Evolutionary conservation across 2,888 invertebrate species (phyloP), one percentile per base, ranked within the genome.

Genomic region (Deilephila porcellus): DNA sequence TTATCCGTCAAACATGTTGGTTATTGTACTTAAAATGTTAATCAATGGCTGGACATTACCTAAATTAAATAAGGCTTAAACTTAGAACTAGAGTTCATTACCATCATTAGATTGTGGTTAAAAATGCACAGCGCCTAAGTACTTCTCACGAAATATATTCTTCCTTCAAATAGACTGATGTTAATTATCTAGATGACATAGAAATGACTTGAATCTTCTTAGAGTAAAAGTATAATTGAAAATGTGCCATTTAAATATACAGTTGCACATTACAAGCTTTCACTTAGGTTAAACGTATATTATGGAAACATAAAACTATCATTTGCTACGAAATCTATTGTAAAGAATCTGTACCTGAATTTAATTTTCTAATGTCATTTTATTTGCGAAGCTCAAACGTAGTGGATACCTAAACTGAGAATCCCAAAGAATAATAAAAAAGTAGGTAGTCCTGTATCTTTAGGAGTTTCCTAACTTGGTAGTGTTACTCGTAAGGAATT

Each of bases 381-480:
- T 77, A 77, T 71, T 79, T 74, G 78, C 74, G 75, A 81, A 79
- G 83, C 85, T 86, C 83, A 83, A 86, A 80, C 75, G 78, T 83
- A 85, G 81, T 80, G 77, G 79, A 84, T 83, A 84, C 82, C 78
- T 84, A 79, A 83, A 84, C 80, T 78, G 78, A 82, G 79, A 81
- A 86, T 82, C 83, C 89, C 89, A 90, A 90, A 90, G 89, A 89
- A 56, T 71, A 73, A 88, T 85, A 82, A 76, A 67, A 63, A 67
- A 82, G 80, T 87, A 86, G 85, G 80, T 85, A 81, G 77, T 82
- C 82, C 79, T 79, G 29, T 53, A 67, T 59, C 56, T 59, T 72
- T 67, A 73, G 72, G 63, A 64, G 29, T 73, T 67, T 73, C 29
- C 59, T 20, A 56, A n/a, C 56, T 37, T 20, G 17, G 63, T 45